These are phyloP conservation scores for Eueides isabella DNA, from an alignment of 1,140 invertebrate genomes.

Conservation along the genomic window DNA sequence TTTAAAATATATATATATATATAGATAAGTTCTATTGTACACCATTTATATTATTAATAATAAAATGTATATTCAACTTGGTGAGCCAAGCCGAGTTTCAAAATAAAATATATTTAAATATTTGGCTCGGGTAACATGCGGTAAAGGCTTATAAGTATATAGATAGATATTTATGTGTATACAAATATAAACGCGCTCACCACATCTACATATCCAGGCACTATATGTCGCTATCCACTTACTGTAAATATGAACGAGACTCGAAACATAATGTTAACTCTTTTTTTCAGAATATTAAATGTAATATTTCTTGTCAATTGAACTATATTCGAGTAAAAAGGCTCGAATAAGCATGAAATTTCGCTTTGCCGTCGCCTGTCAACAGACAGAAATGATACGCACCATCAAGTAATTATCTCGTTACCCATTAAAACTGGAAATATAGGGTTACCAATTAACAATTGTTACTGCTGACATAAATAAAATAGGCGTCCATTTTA, in stretches of 20 bases:
- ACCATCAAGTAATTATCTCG: slow-evolving; percentile 46
- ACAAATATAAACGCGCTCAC: not conserved
- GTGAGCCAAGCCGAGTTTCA: not conserved
- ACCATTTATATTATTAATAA: too few relatives aligned
- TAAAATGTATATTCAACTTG: not conserved
- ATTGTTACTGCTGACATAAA: slow-evolving; percentile 11
- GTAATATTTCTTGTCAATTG: slow-evolving; percentile 19
- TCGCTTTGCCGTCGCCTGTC: slow-evolving; percentile 27
- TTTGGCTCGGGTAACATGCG: not conserved
- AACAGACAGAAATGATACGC: slow-evolving; percentile 41
- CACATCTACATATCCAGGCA: not conserved
- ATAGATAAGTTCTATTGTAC: too few relatives aligned
- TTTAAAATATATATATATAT: too few relatives aligned
- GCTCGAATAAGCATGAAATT: slow-evolving; percentile 32
- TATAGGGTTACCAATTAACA: slow-evolving; percentile 56
- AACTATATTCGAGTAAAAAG: slow-evolving; percentile 20
- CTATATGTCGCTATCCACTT: not conserved
- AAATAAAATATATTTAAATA: not conserved
- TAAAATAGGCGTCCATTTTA: not conserved
- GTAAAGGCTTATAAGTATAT: too few relatives aligned
- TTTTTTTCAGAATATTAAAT: not conserved
- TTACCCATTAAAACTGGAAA: slow-evolving; percentile 42
- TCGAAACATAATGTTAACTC: too few relatives aligned
- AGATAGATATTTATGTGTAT: not conserved
- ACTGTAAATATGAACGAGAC: too few relatives aligned